Evolutionary conservation across 1,140 invertebrate genomes (phyloP), one percentile per base, ranked within the genome.

Genomic region (Dufourea novaeangliae): DNA sequence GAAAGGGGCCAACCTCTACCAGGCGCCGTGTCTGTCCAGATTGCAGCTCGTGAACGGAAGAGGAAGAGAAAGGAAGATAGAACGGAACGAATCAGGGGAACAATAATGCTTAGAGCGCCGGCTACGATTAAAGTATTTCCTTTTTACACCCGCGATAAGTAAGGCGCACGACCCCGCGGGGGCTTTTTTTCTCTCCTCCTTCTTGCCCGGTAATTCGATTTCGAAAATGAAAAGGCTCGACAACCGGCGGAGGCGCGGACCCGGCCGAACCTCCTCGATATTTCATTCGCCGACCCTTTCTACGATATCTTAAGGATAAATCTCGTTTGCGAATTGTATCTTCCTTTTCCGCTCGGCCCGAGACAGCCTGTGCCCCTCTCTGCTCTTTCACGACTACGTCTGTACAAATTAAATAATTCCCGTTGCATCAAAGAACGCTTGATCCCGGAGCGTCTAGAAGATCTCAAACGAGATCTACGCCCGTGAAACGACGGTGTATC

Each of bases 11-110:
- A 73, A 68, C 32, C 80, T 82, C 81, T 68, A 56, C 46, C 74
- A 82, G 74, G 80, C 81, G 80, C 81, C 79, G 62, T 82, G 80
- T 82, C 79, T 64, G 66, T 82, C 61, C 59, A 75, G 80, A 82
- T 82, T 82, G 64, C 44, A 27, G 46, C 44, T 34, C 66, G 54
- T 34, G 75, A 39, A 67, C 67, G 67, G 54, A 77, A 77, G 63
- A 68, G 72, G 54, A 78, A 83, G 63, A 73, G 61, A 50, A 50
- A 59, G 76, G 70, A 76, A 67, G 72, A 83, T 56, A 73, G 61
- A 50, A 50, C 64, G 76, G 70, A 76, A 67, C 80, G 74, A 82
- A 83, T 82, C 67, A 78, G 63, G 74, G n/a, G 68, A 46, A 78
- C 74, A 80, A 82, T 82, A 82, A 82, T 57, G 76, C 61, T 62